These are phyloP conservation scores for Tamias sibiricus DNA, from an alignment of 2,113 vertebrate species.

Conservation along the genomic window DNA sequence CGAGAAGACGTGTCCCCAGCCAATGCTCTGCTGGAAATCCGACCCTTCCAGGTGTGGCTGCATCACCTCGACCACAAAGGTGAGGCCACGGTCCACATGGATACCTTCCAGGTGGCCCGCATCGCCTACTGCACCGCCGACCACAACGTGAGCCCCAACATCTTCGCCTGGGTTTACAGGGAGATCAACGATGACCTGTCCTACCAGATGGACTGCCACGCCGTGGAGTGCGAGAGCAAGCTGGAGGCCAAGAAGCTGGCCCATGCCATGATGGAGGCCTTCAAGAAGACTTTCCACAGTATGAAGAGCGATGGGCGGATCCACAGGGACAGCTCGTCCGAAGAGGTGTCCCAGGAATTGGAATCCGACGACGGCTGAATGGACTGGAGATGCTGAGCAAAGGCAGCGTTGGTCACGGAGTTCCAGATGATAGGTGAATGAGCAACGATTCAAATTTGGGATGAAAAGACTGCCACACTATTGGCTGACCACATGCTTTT, in stretches of 20 bases:
- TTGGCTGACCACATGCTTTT: constrained; percentile 86
- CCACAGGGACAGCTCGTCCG: constrained; percentile 94
- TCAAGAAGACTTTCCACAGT: constrained; percentile 99
- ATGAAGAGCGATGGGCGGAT: constrained; percentile 98
- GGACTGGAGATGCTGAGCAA: constrained; percentile 55
- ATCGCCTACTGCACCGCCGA: constrained; percentile 99
- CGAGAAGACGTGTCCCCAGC: constrained; percentile 88
- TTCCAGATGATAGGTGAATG: constrained; percentile 83
- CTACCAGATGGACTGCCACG: constrained; percentile 99
- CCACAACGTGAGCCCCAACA: constrained; percentile 95
- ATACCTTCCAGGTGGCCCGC: constrained; percentile 99
- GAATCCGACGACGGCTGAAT: constrained; percentile 94
- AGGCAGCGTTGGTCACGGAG: constrained; percentile 85
- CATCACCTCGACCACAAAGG: constrained; percentile 95
- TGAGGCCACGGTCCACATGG: constrained; percentile 95
- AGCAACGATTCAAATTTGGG: constrained; percentile 83
- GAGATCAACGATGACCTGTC: constrained; percentile 99
- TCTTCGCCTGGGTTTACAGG: constrained; percentile 99
- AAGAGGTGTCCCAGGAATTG: constrained; percentile 94
- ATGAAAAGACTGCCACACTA: constrained; percentile 85
- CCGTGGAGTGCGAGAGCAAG: constrained; percentile 98
- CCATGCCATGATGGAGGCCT: constrained; percentile 99
- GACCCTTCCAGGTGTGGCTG: constrained; percentile 97
- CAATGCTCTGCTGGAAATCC: constrained; percentile 96
- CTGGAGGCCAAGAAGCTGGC: constrained; percentile 99